A percentile compares a stretch with the other conserved stretches of the same genome.
Conservation (phyloP, 1,140 invertebrate genomes). For the Drosophila pandora region DNA sequence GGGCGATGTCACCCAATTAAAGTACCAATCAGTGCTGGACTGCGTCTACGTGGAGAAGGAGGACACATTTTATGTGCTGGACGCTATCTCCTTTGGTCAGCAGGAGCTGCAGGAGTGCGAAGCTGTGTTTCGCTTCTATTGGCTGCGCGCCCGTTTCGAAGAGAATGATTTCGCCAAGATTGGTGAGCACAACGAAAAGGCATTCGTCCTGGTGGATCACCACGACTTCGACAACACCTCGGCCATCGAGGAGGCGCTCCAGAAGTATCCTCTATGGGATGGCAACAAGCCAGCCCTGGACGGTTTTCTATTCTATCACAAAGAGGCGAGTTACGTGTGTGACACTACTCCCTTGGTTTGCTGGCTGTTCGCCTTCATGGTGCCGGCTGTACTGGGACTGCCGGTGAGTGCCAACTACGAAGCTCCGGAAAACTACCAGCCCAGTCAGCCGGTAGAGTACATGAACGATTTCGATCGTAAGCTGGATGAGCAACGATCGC, state of each 20-base stretch:
- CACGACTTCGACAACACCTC: constrained; percentile 64
- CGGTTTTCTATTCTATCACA: constrained; percentile 93
- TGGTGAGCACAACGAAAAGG: constrained; percentile 51
- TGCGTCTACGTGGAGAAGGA: constrained; percentile 89
- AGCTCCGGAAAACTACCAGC: constrained; percentile 84
- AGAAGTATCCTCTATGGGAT: constrained; percentile 64
- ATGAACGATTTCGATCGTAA: constrained; percentile 85
- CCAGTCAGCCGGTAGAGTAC: constrained; percentile 84
- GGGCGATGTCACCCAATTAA: constrained; percentile 86
- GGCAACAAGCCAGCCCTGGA: constrained; percentile 85
- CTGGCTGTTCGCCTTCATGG: constrained; percentile 95
- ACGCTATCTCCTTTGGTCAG: constrained; percentile 93
- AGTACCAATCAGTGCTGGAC: constrained; percentile 87
- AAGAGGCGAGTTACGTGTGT: constrained; percentile 89
- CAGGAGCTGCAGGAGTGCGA: constrained; percentile 92
- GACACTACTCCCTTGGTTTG: constrained; percentile 93
- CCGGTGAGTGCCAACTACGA: constrained; percentile 84
- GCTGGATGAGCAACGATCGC: constrained; percentile 19
- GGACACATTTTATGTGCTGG: constrained; percentile 90
- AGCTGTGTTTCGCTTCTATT: constrained; percentile 83
- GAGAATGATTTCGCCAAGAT: constrained; percentile 32
- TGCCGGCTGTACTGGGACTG: constrained; percentile 89
- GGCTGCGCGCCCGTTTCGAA: constrained; percentile 73
- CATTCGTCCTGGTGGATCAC: constrained; percentile 50
- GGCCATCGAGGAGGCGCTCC: constrained; percentile 45